These are phyloP conservation scores for Cephalopachus bancanus DNA, from an alignment of 2,797 vertebrate species.

Conservation along the genomic window DNA sequence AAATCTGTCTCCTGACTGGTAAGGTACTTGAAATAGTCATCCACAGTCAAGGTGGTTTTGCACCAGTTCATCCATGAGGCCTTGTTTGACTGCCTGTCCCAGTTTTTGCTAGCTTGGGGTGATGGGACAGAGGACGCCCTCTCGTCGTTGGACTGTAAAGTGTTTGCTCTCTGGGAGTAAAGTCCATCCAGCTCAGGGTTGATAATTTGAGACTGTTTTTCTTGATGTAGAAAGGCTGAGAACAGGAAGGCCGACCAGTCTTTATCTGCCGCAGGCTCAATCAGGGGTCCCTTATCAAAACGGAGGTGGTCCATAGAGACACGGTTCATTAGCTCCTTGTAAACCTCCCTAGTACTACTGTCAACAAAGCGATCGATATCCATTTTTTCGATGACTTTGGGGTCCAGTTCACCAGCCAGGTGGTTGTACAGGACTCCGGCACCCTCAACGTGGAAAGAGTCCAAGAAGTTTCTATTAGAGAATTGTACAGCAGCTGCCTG, in stretches of 20 bases:
- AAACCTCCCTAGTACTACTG: constrained; percentile 86
- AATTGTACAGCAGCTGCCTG: constrained; percentile 84
- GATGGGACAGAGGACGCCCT: not conserved
- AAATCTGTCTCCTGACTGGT: constrained; percentile 87
- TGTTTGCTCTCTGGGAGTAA: not conserved
- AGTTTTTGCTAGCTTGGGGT: not conserved
- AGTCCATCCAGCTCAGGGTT: constrained; percentile 85
- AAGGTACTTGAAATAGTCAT: constrained; percentile 88
- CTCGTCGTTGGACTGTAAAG: not conserved
- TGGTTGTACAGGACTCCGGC: constrained; percentile 88
- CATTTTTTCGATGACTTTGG: constrained; percentile 79
- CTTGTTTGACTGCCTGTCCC: not conserved
- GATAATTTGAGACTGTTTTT: constrained; percentile 77
- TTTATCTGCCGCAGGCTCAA: constrained; percentile 77
- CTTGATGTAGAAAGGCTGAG: constrained; percentile 76
- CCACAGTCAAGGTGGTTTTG: constrained; percentile 78
- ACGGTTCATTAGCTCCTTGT: constrained; percentile 85
- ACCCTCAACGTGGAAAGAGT: constrained; percentile 82
- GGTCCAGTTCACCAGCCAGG: constrained; percentile 87
- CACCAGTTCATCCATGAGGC: constrained; percentile 82
- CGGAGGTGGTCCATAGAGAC: constrained; percentile 85
- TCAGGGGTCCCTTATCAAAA: constrained; percentile 86
- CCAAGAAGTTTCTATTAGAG: constrained; percentile 83
- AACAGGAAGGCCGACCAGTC: constrained; percentile 75
- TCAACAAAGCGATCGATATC: constrained; percentile 83